Percentiles rank a stretch among this genome's conserved stretches.
Conservation (phyloP, 92 coral and sea anemone genomes). For the Umimayanthus kanabou region DNA sequence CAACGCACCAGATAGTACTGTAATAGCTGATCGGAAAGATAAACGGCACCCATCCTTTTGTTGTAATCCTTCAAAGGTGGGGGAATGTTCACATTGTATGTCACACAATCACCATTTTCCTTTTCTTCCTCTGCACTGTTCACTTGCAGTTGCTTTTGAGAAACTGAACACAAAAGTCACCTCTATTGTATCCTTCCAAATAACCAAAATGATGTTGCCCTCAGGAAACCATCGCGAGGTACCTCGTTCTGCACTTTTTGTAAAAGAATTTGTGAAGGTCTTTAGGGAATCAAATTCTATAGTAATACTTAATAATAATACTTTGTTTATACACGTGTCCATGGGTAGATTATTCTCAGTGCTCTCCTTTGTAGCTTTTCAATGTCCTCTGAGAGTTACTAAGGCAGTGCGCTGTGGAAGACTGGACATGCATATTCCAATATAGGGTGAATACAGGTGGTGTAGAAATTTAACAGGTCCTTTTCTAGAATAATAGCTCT, state of each 20-base stretch:
- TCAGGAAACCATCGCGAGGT: slow-evolving; percentile 52
- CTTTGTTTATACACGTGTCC: too few relatives aligned
- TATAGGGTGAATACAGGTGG: too few relatives aligned
- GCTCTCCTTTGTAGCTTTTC: too few relatives aligned
- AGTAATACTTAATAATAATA: too few relatives aligned
- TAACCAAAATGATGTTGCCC: slow-evolving; percentile 32
- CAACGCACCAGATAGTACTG: slow-evolving; percentile 36
- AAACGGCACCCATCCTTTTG: slow-evolving; percentile 48
- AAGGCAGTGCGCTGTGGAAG: too few relatives aligned
- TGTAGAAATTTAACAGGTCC: too few relatives aligned
- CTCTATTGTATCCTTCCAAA: slow-evolving; percentile 40
- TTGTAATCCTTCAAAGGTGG: slow-evolving; percentile 38
- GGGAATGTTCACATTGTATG: slow-evolving; percentile 32
- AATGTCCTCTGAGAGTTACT: too few relatives aligned
- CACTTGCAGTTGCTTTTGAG: slow-evolving; percentile 40
- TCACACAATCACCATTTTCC: slow-evolving; percentile 27
- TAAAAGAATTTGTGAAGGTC: slow-evolving; percentile 27
- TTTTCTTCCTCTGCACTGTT: slow-evolving; percentile 31
- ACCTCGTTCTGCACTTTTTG: slow-evolving; percentile 47
- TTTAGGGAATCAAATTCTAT: too few relatives aligned
- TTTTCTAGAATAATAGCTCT: too few relatives aligned
- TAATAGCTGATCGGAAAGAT: slow-evolving; percentile 51
- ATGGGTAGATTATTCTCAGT: too few relatives aligned
- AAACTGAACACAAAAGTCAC: slow-evolving; percentile 7
- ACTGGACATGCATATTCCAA: too few relatives aligned